Evolutionary conservation across 2,888 invertebrate genomes (phyloP).

Genomic region (Tenodera sinensis): DNA sequence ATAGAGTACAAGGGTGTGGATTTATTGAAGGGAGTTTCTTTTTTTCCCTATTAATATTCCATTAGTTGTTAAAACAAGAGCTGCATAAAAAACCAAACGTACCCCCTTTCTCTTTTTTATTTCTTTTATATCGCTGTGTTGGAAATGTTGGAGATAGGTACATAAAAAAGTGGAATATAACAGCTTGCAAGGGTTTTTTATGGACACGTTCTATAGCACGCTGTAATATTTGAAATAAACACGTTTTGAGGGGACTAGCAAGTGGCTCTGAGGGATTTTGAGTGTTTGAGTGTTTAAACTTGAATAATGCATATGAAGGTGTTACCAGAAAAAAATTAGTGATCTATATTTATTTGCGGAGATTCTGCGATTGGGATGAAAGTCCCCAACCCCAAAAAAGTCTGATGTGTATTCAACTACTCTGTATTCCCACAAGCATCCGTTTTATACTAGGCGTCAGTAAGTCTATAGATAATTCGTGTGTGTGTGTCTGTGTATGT

Average conservation of each 20-base stretch:
- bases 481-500: no score
- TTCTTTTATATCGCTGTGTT: not conserved
- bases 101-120: not conserved
- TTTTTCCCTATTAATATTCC: not conserved
- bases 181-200: not conserved
- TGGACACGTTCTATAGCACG: not conserved
- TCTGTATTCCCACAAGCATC: no score
- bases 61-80: not conserved
- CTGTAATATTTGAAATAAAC: not conserved
- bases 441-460: no score
- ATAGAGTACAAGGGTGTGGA: not conserved
- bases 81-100: not conserved
- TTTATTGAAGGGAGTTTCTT: not conserved
- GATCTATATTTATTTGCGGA: no score
- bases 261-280: not conserved
- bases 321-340: not conserved
- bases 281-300: not conserved
- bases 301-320: not conserved
- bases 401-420: no score
- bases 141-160: not conserved
- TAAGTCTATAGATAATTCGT: no score
- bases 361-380: no score
- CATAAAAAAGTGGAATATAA: not conserved
- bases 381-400: no score
- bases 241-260: not conserved